phyloP scores from a whole-genome alignment of 2,797 vertebrate genomes.

The Chelidonichthys spinosus region DNA sequence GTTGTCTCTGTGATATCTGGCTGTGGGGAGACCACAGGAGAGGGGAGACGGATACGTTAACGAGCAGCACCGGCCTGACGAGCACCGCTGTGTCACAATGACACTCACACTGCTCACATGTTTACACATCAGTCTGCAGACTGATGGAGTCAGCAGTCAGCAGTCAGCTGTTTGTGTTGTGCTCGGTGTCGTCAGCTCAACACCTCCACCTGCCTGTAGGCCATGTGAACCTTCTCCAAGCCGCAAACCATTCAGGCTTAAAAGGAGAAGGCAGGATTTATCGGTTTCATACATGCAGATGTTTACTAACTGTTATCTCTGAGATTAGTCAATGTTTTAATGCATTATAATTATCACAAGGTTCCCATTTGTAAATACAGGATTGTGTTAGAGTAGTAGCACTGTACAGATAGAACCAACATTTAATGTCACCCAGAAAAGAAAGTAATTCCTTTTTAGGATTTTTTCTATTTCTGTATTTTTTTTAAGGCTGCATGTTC shows the following conservation, averaged over 20 bases:
- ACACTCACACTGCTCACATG: not conserved
- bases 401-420: not conserved
- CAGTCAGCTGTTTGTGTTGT: not conserved
- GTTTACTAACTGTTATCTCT: not conserved
- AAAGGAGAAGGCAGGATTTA: not conserved
- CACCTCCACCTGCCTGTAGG: slow-evolving; percentile 66
- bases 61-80: slow-evolving; percentile 19
- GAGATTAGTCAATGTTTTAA: not conserved
- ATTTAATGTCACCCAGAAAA: not conserved
- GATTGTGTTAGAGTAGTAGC: not conserved
- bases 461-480: not conserved
- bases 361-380: not conserved
- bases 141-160: not conserved
- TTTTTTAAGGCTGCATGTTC: not conserved
- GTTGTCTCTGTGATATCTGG: slow-evolving; percentile 53
- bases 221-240: slow-evolving; percentile 6
- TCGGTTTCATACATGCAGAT: too few relatives aligned
- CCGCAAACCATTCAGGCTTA: not conserved
- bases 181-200: slow-evolving; percentile 46
- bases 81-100: slow-evolving; percentile 11
- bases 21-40: slow-evolving; percentile 63
- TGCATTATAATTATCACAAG: not conserved
- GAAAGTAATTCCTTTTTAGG: not conserved
- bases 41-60: slow-evolving; percentile 55
- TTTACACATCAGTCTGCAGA: not conserved